phyloP scores from a whole-genome alignment of 2,113 vertebrate species.

The Morone chrysops region DNA sequence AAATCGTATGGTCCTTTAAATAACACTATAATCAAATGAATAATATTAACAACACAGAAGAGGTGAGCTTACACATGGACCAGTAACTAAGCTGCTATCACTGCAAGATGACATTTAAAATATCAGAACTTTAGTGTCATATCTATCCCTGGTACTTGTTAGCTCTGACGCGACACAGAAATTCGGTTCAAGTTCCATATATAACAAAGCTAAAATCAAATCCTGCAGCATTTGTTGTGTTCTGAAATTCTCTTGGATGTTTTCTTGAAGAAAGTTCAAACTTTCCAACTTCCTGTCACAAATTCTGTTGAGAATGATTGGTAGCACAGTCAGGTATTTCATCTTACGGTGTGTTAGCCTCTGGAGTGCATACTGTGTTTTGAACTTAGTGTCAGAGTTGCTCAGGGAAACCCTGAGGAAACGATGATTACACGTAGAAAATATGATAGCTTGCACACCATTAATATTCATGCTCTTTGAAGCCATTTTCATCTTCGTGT shows the following conservation, averaged over 20 bases:
- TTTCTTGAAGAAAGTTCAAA: conserved; percentile 50
- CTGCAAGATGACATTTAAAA: neutral
- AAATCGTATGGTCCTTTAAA: neutral
- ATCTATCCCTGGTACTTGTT: too few relatives aligned
- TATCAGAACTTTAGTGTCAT: neutral
- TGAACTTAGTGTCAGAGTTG: conserved; percentile 78
- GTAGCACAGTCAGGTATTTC: conserved; percentile 76
- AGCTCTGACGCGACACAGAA: neutral
- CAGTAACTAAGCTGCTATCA: neutral
- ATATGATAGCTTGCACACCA: conserved; percentile 62
- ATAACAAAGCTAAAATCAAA: neutral
- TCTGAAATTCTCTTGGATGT: conserved; percentile 30
- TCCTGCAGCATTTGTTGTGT: conserved; percentile 19
- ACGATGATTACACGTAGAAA: conserved; percentile 76
- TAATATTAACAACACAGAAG: neutral
- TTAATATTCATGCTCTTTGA: conserved; percentile 85
- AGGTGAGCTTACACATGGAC: neutral
- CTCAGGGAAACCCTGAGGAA: conserved; percentile 81
- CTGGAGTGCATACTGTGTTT: conserved; percentile 73
- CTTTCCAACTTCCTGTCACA: conserved; percentile 56
- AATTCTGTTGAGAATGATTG: conserved; percentile 55
- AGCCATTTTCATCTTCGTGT: conserved; percentile 81
- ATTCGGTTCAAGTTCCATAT: neutral
- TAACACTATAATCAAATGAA: neutral
- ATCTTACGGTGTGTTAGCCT: conserved; percentile 67